Base-by-base conservation (phyloP, 2,797 vertebrate species). In the Channa striata region DNA sequence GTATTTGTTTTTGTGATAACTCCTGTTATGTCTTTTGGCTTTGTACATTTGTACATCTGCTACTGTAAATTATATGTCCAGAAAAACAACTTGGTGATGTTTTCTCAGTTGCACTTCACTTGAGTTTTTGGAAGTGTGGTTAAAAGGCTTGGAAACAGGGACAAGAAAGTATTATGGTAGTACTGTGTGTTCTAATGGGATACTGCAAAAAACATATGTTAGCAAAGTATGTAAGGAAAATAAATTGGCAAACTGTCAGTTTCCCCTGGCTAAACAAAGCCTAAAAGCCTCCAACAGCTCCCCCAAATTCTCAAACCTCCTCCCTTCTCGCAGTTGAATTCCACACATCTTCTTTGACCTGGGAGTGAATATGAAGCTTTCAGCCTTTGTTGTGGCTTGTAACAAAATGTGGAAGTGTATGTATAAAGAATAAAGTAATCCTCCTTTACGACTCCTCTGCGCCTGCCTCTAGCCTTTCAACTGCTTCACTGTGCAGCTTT, bases 391-490 rank as follows among this genome's bases (percentile, higher is more conserved):
- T 67, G n/a, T 74, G 62, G 36, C 50, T 42, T 49, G 34, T 49
- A 74, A 76, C 34, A 59, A 61, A 64, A 57, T 81, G 69, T 63
- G 1, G 20, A 72, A 74, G 61, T 59, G 49, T 68, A 61, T 71
- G 36, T 74, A 67, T 69, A 40, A 70, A 65, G 51, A 77, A 63
- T 46, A 65, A 65, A 10, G 40, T 20, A n/a, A 34, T 74, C 23
- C 47, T 36, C 53, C 70, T 68, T 50, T 57, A 63, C 8, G 20
- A 73, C 61, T 61, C 34, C 54, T 59, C 58, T 19, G 8, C 14
- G 14, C 58, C 37, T 1, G 33, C 51, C 59, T 74, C 48, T 13
- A 61, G 34, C 56, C 68, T 85, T 87, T 90, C 77, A 87, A 51
- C 67, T 47, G 30, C 68, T 44, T 56, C 50, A 30, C 72, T 53